Conservation (phyloP, 2,888 invertebrate genomes). For the Nasonia oneida region DNA sequence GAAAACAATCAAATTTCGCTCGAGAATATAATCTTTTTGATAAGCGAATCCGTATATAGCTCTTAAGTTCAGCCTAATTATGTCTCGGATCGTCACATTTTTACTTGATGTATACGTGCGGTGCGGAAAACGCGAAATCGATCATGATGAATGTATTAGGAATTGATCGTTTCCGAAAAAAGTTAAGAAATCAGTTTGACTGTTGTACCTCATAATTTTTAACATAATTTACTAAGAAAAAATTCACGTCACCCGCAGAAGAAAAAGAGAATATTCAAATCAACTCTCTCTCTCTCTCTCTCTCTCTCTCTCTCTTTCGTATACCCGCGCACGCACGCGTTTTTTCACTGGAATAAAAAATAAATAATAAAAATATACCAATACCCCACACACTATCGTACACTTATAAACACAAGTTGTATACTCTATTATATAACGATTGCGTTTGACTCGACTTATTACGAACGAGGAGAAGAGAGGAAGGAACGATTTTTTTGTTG, state of each 20-base stretch:
- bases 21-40: conserved; percentile 69
- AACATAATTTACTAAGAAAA: too few relatives aligned
- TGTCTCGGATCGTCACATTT: conserved; percentile 15
- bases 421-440: conserved; percentile 5
- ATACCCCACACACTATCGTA: background rate
- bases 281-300: background rate
- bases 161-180: background rate
- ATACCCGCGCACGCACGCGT: background rate
- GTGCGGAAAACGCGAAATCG: background rate
- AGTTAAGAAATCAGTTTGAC: too few relatives aligned
- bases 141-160: background rate
- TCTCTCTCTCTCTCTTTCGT: background rate
- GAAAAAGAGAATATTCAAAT: background rate
- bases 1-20: conserved; percentile 76
- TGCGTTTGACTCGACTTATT: conserved; percentile 22
- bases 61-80: conserved; percentile 70
- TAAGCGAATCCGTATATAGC: conserved; percentile 68
- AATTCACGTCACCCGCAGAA: background rate
- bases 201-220: too few relatives aligned
- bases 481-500: conserved; percentile 43
- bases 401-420: background rate
- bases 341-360: background rate
- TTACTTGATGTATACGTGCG: conserved; percentile 12
- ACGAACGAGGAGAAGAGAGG: background rate
- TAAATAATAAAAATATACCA: conserved; percentile 23